These are phyloP conservation scores for Pelobates fuscus DNA, from an alignment of 2,113 vertebrate species.

Conservation along the genomic window DNA sequence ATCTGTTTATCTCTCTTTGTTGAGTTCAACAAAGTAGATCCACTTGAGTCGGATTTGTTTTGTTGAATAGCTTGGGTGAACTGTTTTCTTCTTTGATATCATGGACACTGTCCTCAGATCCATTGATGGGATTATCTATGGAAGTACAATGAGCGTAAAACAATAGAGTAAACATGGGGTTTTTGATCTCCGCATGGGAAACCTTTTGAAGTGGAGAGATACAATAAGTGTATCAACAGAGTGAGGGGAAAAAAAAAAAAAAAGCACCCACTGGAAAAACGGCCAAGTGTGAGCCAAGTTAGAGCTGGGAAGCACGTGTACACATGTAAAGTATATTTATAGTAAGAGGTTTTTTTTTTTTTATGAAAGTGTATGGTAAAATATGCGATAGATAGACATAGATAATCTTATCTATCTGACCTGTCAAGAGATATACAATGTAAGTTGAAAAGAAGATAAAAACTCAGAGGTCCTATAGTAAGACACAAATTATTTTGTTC, in stretches of 20 bases:
- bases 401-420: too few relatives aligned
- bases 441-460: too few relatives aligned
- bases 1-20: constrained; percentile 26
- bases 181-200: constrained; percentile 47
- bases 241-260: not conserved
- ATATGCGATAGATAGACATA: too few relatives aligned
- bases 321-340: too few relatives aligned
- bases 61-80: constrained; percentile 3
- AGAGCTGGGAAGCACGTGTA: not conserved
- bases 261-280: not conserved
- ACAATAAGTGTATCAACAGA: constrained; percentile 16
- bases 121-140: constrained; percentile 48
- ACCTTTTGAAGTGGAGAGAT: constrained; percentile 30
- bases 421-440: too few relatives aligned
- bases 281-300: not conserved
- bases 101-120: constrained; percentile 13
- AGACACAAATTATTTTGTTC: too few relatives aligned
- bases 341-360: too few relatives aligned
- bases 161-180: constrained; percentile 29
- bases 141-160: constrained; percentile 34
- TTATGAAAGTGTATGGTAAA: too few relatives aligned
- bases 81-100: constrained; percentile 39
- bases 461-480: too few relatives aligned
- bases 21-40: constrained; percentile 21
- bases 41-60: constrained; percentile 41